These are phyloP conservation scores for Nemotelus nigrinus DNA, from an alignment of 2,888 invertebrate genomes.

Conservation along the genomic window DNA sequence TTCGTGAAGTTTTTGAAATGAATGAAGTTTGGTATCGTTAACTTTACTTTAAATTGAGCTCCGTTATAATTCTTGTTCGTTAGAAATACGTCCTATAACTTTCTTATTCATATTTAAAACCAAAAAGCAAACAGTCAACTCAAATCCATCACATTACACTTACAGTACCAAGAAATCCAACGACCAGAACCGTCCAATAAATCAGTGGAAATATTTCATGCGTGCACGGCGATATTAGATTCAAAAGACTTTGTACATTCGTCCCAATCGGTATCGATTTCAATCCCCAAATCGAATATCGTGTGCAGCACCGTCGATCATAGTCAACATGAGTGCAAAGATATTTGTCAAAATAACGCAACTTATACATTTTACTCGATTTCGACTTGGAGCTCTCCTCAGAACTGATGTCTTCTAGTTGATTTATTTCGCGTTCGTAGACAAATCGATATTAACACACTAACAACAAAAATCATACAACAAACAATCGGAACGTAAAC, in stretches of 20 bases:
- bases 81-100: no score
- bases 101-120: no score
- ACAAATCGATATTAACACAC: no score
- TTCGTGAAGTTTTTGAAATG: no score
- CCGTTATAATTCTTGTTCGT: no score
- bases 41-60: no score
- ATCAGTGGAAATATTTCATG: constrained; percentile 55
- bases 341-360: constrained; percentile 45
- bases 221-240: constrained; percentile 50
- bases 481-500: no score
- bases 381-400: background rate
- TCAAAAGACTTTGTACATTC: constrained; percentile 13
- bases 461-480: no score
- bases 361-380: constrained; percentile 45
- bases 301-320: background rate
- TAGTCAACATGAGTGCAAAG: constrained; percentile 43
- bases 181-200: constrained; percentile 55
- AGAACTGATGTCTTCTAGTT: background rate
- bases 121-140: no score
- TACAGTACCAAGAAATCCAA: constrained; percentile 55
- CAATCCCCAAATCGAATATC: constrained; percentile 56
- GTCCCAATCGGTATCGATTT: constrained; percentile 44
- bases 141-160: constrained; percentile 46
- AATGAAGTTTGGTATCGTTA: no score
- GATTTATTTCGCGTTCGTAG: no score